Conservation (phyloP, 1,140 invertebrate genomes). For the Eufriesea mexicana region DNA sequence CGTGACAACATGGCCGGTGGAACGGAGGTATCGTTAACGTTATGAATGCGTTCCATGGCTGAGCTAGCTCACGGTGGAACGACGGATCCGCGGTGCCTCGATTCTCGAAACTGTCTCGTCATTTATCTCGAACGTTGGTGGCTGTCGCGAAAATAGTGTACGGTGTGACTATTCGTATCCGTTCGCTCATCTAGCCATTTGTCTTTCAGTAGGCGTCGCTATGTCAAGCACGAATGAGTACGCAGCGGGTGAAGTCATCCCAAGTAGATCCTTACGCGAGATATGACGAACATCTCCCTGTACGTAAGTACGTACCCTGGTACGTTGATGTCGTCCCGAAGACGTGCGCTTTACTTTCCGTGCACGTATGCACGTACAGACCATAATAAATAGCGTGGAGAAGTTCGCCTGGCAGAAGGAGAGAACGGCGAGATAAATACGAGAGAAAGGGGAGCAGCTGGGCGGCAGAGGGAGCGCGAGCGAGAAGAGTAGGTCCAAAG, state of each 20-base stretch:
- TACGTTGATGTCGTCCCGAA: conserved; percentile 58
- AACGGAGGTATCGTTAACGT: not conserved
- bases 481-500: conserved; percentile 42
- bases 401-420: conserved; percentile 39
- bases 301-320: conserved; percentile 38
- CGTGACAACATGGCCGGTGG: not conserved
- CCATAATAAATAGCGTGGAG: conserved; percentile 71
- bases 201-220: conserved; percentile 55
- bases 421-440: conserved; percentile 35
- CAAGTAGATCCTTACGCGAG: conserved; percentile 60
- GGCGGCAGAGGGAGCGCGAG: not conserved
- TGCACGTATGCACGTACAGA: conserved; percentile 66
- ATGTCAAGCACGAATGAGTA: conserved; percentile 60
- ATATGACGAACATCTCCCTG: conserved; percentile 65
- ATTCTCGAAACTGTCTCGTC: conserved; percentile 39
- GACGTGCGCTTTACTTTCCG: conserved; percentile 63
- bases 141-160: conserved; percentile 36
- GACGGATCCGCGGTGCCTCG: not conserved
- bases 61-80: not conserved
- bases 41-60: not conserved
- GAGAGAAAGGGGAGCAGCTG: not conserved
- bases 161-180: conserved; percentile 54
- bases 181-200: conserved; percentile 54
- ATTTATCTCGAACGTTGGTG: conserved; percentile 38
- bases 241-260: conserved; percentile 68